Evolutionary conservation across 2,113 vertebrate species (phyloP), one percentile per base, ranked within the genome.

Genomic region (Ceyx melanurus): DNA sequence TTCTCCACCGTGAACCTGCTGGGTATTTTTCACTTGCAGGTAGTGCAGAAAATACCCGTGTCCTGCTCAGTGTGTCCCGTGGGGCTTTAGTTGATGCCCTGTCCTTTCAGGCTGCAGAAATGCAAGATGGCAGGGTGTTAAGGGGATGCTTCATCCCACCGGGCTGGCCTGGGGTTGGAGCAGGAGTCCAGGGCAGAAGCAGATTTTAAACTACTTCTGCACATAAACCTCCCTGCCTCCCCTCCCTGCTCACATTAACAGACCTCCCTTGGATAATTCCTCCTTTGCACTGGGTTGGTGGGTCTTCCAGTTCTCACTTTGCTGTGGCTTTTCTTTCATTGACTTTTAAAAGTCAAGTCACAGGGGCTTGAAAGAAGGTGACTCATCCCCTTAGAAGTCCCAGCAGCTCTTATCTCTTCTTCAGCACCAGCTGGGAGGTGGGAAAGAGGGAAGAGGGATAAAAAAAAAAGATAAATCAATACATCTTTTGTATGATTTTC

Each of bases 401-500:
- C 2, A 6, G 82, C 67, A 82, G 87, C 90, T 93, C 95, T 95
- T 88, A 94, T 94, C 94, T 96, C 70, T 91, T 71, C 70, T 78
- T 86, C 76, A 85, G 86, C 94, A 95, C 94, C 82, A 85, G 75
- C 89, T 95, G 94, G 87, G 89, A 96, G 78, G 89, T 80, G 70
- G 74, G 46, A 75, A 85, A 82, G 74, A 76, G 25, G 62, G 51
- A 78, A 65, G 45, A 26, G 57, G 82, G 72, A 61, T 29, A 16
- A 42, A 64, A n/a, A 54, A 46, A 7, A 90, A 50, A 91, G 46
- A 37, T 37, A 81, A 93, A 97, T 96, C 96, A 85, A 95, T 96
- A 56, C 21, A 45, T 61, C 79, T 92, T 96, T 95, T 94, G 79
- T 96, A 60, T 62, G 82, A 91, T 97, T 94, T 96, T 88, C 70